A percentile compares a stretch with the other conserved stretches of the same genome.
Evolutionary conservation across 2,113 vertebrate genomes (phyloP).

Genomic region (Chlorodrepanis virens): DNA sequence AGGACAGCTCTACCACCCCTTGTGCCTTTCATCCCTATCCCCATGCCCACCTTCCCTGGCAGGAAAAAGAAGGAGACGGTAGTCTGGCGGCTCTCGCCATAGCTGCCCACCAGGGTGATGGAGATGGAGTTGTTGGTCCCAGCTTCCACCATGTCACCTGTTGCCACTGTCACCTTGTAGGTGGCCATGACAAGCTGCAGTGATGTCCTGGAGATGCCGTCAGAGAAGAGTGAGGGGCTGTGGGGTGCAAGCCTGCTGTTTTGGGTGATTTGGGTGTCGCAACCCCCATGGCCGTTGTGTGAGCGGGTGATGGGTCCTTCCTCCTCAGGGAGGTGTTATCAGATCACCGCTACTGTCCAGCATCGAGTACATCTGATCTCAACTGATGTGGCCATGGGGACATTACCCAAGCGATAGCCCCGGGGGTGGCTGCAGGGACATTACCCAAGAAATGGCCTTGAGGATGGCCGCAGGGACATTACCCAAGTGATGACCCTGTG

Average conservation of each 20-base stretch:
- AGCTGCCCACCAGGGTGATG: background rate
- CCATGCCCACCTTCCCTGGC: background rate
- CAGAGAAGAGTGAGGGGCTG: background rate
- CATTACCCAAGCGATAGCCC: background rate
- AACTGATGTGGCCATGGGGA: background rate
- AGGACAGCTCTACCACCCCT: background rate
- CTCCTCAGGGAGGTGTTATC: background rate
- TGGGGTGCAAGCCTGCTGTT: background rate
- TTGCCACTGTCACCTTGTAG: slow-evolving; percentile 13
- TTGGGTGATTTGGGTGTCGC: background rate
- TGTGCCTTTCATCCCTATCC: background rate
- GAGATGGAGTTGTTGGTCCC: background rate
- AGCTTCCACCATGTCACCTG: background rate
- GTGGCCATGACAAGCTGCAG: background rate
- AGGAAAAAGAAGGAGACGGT: background rate
- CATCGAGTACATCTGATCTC: background rate
- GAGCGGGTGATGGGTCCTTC: background rate
- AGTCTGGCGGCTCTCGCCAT: background rate
- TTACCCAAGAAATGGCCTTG: background rate
- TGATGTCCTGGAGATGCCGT: background rate
- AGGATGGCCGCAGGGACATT: background rate
- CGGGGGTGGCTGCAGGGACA: fast-evolving
- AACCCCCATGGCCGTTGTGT: background rate
- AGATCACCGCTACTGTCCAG: background rate
- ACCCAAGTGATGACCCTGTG: fast-evolving